Conservation (phyloP, 2,888 invertebrate species). For the Papilio elwesi region DNA sequence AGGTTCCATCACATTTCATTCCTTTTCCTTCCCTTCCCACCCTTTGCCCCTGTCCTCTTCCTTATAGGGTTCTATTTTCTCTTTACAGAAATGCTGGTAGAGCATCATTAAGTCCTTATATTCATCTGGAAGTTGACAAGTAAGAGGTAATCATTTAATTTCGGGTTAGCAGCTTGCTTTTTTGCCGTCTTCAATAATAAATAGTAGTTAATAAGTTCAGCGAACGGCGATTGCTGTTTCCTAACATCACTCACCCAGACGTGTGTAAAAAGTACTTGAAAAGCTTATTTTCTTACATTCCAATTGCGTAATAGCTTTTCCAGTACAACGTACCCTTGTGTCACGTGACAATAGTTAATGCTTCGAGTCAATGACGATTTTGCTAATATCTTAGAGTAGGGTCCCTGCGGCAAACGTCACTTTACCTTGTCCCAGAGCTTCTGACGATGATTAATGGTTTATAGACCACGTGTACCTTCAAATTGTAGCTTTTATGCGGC, state of each 20-base stretch:
- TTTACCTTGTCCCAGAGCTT: conserved; percentile 60
- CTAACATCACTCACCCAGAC: background rate
- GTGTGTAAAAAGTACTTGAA: no score
- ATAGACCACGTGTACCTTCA: conserved; percentile 45
- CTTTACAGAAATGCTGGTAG: no score
- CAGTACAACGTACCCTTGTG: conserved; percentile 19
- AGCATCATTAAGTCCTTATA: no score
- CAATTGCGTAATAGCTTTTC: conserved; percentile 20
- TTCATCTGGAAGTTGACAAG: no score
- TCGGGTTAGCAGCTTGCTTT: no score
- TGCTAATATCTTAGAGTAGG: conserved; percentile 68
- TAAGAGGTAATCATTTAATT: no score
- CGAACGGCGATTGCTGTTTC: background rate
- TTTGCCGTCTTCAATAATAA: no score
- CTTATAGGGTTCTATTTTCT: no score
- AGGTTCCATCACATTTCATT: no score
- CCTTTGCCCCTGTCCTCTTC: no score
- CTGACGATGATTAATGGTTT: conserved; percentile 71
- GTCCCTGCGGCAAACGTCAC: conserved; percentile 58
- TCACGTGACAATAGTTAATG: conserved; percentile 54
- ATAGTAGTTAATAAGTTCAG: background rate
- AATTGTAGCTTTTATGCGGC: conserved; percentile 16
- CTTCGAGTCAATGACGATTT: conserved; percentile 68
- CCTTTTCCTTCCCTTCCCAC: no score
- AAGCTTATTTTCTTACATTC: background rate